These are phyloP conservation scores for Porites lobata DNA, from an alignment of 92 coral and sea anemone genomes.

Conservation along the genomic window DNA sequence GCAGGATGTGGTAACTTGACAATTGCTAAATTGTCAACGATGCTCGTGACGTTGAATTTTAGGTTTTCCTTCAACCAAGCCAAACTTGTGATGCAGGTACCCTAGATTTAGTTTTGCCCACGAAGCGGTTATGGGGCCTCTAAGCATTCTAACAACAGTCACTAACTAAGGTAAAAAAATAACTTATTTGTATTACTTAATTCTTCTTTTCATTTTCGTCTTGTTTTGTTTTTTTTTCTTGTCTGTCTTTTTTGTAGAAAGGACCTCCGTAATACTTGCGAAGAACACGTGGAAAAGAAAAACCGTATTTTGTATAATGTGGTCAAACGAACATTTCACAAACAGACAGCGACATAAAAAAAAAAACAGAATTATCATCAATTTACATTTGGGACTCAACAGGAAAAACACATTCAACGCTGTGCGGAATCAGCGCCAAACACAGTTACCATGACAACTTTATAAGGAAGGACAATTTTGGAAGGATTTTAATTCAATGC, in stretches of 20 bases:
- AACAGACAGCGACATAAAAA: not conserved
- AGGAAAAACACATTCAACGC: not conserved
- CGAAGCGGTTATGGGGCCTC: too few relatives aligned
- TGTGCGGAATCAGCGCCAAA: not conserved
- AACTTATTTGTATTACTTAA: not conserved
- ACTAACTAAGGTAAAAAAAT: too few relatives aligned
- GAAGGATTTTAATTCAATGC: conserved; percentile 3
- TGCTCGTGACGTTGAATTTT: too few relatives aligned
- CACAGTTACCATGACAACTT: not conserved
- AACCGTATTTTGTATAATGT: not conserved
- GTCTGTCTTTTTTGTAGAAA: conserved; percentile 20
- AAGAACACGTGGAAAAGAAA: not conserved
- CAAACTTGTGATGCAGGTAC: too few relatives aligned
- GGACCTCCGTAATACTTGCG: not conserved
- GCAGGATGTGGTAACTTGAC: too few relatives aligned
- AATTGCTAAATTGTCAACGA: too few relatives aligned
- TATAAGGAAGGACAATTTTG: not conserved
- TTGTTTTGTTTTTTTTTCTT: not conserved
- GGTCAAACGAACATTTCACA: not conserved
- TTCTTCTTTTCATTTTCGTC: not conserved
- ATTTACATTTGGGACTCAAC: not conserved
- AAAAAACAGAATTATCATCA: not conserved
- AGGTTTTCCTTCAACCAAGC: too few relatives aligned
- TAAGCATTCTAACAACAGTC: too few relatives aligned
- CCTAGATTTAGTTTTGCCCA: too few relatives aligned